Conservation (phyloP, 1,140 invertebrate genomes). For the Saccostrea cuccullata region DNA sequence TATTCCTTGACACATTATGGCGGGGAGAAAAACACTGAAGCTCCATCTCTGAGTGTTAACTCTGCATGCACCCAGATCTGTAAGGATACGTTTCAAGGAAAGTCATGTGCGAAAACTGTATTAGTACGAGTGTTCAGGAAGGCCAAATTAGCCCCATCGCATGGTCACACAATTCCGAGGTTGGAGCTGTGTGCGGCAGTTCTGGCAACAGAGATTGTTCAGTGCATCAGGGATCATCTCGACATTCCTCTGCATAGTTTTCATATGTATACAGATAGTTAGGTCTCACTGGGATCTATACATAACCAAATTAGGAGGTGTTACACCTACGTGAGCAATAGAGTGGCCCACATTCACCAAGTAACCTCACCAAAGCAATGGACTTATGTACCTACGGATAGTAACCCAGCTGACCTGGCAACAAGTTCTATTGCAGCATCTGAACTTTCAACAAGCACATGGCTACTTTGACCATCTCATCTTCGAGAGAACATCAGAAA, state of each 20-base stretch:
- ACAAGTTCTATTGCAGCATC: constrained; percentile 3
- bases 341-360: constrained; percentile 46
- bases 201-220: constrained; percentile 43
- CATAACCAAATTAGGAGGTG: constrained; percentile 50
- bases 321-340: constrained; percentile 55
- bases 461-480: constrained; percentile 40
- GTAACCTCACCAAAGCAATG: constrained; percentile 40
- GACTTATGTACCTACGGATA: constrained; percentile 27
- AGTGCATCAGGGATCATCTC: constrained; percentile 29
- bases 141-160: constrained; percentile 51
- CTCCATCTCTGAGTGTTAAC: too few relatives aligned
- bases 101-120: constrained; percentile 30
- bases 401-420: constrained; percentile 35
- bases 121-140: constrained; percentile 47
- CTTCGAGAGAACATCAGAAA: not conserved
- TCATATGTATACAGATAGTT: constrained; percentile 56
- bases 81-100: too few relatives aligned
- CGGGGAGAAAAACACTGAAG: too few relatives aligned
- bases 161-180: constrained; percentile 52
- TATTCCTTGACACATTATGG: too few relatives aligned
- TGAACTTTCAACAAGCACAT: constrained; percentile 20
- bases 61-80: too few relatives aligned
- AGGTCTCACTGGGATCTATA: constrained; percentile 55
- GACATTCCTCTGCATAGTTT: constrained; percentile 17
- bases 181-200: constrained; percentile 56